These are phyloP conservation scores for Percopsis omiscomaycus DNA, from an alignment of 2,797 vertebrate genomes.

Conservation along the genomic window DNA sequence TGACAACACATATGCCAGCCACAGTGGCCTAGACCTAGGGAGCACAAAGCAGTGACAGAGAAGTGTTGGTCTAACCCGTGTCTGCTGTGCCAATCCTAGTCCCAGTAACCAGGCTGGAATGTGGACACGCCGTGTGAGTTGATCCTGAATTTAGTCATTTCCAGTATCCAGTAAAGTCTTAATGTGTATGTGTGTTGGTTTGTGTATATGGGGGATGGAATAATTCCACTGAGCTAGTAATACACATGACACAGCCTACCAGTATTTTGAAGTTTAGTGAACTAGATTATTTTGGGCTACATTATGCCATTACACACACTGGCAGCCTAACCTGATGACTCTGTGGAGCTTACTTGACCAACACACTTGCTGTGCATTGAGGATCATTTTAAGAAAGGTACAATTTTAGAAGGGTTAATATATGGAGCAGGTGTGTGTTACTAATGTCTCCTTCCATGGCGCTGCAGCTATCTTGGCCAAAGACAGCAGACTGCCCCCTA, in stretches of 20 bases:
- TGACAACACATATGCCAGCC: conserved; percentile 57
- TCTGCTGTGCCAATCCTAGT: conserved; percentile 24
- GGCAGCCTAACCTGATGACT: no score
- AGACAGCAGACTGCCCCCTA: conserved; percentile 46
- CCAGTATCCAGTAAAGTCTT: not conserved
- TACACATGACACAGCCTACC: no score
- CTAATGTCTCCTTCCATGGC: conserved; percentile 68
- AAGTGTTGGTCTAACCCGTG: not conserved
- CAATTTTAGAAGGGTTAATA: not conserved
- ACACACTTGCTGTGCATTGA: not conserved
- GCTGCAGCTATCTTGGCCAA: conserved; percentile 59
- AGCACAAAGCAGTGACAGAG: conserved; percentile 1
- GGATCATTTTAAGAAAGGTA: not conserved
- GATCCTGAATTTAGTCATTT: conserved; percentile 11
- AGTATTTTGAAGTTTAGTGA: no score
- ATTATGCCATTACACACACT: no score
- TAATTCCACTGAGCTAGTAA: no score
- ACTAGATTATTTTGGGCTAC: no score
- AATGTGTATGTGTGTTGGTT: no score
- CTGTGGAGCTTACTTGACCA: no score
- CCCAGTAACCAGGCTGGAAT: conserved; percentile 20
- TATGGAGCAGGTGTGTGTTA: conserved; percentile 24
- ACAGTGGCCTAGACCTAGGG: conserved; percentile 59
- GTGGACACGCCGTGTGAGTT: conserved; percentile 12
- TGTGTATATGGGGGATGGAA: no score